Percentiles rank a stretch among this genome's conserved stretches.
These are phyloP conservation scores for Cheiracanthium punctorium DNA, from an alignment of 2,888 invertebrate genomes.

Conservation along the genomic window DNA sequence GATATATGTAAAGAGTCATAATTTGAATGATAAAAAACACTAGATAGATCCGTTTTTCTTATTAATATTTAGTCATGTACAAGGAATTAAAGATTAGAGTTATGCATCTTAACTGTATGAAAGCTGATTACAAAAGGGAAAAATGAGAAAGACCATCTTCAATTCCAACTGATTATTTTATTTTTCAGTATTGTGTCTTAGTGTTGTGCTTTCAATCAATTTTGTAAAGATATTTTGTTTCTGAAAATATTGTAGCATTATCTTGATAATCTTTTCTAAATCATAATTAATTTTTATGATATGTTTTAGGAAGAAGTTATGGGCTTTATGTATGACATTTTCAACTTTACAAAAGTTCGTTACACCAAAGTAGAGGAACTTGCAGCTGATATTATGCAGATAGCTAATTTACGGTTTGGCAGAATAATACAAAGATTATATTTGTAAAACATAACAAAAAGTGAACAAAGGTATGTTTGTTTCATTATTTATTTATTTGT, in stretches of 20 bases:
- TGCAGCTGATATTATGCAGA: conserved; percentile 83
- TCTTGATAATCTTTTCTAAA: neutral
- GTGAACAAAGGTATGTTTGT: neutral
- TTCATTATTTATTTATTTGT: no score
- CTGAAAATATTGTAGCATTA: neutral
- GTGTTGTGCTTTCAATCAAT: neutral
- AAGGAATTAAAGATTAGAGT: no score
- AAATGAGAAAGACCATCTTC: no score
- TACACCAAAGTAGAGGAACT: conserved; percentile 92
- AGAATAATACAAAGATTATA: conserved; percentile 51
- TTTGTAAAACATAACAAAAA: conserved; percentile 21
- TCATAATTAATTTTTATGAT: no score
- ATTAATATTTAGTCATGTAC: no score
- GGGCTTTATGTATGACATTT: conserved; percentile 91
- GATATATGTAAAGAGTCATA: no score
- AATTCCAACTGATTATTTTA: no score
- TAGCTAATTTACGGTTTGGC: conserved; percentile 70
- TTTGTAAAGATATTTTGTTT: neutral
- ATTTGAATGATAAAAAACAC: no score
- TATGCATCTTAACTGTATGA: no score
- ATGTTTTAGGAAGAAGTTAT: conserved; percentile 87
- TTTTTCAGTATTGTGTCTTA: no score
- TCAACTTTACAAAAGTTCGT: conserved; percentile 92
- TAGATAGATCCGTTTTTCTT: no score
- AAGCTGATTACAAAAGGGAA: no score